Evolutionary conservation across 92 coral and sea anemone species (phyloP), one percentile per base, ranked within the genome.

Genomic region (Epizoanthus fatuus): DNA sequence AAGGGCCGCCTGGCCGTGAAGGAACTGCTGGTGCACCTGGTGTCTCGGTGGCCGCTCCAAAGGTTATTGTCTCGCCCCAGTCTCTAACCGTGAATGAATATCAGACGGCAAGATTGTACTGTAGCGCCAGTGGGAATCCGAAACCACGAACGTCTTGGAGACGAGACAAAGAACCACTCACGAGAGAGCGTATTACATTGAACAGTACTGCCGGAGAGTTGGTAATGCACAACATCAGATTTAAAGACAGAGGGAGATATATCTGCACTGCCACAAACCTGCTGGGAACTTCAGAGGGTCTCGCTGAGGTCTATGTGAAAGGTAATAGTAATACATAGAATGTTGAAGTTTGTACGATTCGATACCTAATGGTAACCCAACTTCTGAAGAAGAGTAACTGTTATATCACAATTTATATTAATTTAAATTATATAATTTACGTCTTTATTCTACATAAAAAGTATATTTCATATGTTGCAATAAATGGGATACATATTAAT

Each of bases 11-110:
- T 7, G 77, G 77, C 7, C 62, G 9, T 4, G n/a, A 19, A 7
- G 76, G 76, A 17, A 35, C 15, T 19, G 38, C 59, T 16, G 76
- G 76, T 38, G 25, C 7, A 4, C 76, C 76, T 71, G 76, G 76
- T 20, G 16, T 52, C 14, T 22, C 60, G 1, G 3, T 72, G 39
- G 38, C 39, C 11, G 13, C 62, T 49, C 60, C 78, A 52, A 52
- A 51, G 16, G 78, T 72, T 10, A 13, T 3, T 9, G 39, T 72
- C 17, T 47, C 40, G 8, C 78, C 78, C 8, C 8, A 22, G 60
- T 17, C 29, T 10, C 40, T 72, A 5, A 51, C 60, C 11, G 78
- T 72, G 10, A 22, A 22, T 22, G 25, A 22, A 22, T 0, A 22
- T 0, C 25, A 22, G 25, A 22, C 25, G 25, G 25, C 0, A 22